Percentiles rank a stretch among this genome's conserved stretches.
Conservation (phyloP, 2,113 vertebrate species). For the Seriola rivoliana region DNA sequence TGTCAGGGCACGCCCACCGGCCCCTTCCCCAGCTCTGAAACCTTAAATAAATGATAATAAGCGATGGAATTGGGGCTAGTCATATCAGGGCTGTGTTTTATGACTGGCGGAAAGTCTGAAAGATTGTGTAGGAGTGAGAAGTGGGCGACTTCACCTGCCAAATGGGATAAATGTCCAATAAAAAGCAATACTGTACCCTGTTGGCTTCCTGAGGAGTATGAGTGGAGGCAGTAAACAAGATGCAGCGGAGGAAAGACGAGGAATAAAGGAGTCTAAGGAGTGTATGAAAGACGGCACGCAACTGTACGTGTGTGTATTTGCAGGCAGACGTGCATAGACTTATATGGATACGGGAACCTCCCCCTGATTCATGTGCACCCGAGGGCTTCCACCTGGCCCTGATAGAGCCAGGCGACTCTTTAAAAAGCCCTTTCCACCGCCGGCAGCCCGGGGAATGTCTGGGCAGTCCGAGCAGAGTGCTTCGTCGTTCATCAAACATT, state of each 20-base stretch:
- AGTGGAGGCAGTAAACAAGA: slow-evolving; percentile 22
- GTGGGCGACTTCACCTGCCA: slow-evolving; percentile 64
- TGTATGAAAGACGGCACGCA: slow-evolving; percentile 8
- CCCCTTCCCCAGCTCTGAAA: slow-evolving; percentile 37
- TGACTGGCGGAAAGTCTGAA: slow-evolving; percentile 28
- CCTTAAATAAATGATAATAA: slow-evolving; percentile 71
- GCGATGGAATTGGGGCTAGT: slow-evolving; percentile 39
- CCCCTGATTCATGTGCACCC: slow-evolving; percentile 54
- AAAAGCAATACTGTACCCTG: slow-evolving; percentile 33
- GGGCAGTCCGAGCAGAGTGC: slow-evolving; percentile 53
- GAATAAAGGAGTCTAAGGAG: slow-evolving; percentile 2
- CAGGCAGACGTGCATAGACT: slow-evolving; percentile 22
- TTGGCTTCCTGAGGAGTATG: slow-evolving; percentile 24
- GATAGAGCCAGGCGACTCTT: slow-evolving; percentile 38
- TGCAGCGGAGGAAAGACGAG: slow-evolving; percentile 10
- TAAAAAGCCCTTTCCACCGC: slow-evolving; percentile 63
- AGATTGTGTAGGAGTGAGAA: slow-evolving; percentile 54
- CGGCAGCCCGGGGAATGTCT: slow-evolving; percentile 36
- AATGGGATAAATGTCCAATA: slow-evolving; percentile 53
- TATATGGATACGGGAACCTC: slow-evolving; percentile 40
- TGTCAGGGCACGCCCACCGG: slow-evolving; percentile 53
- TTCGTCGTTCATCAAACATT: slow-evolving; percentile 76
- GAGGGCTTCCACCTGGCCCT: slow-evolving; percentile 69
- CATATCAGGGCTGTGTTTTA: slow-evolving; percentile 23
- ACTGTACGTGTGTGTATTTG: slow-evolving; percentile 7